Evolutionary conservation across 2,113 vertebrate species (phyloP).

Genomic region (Glaucomys volans): DNA sequence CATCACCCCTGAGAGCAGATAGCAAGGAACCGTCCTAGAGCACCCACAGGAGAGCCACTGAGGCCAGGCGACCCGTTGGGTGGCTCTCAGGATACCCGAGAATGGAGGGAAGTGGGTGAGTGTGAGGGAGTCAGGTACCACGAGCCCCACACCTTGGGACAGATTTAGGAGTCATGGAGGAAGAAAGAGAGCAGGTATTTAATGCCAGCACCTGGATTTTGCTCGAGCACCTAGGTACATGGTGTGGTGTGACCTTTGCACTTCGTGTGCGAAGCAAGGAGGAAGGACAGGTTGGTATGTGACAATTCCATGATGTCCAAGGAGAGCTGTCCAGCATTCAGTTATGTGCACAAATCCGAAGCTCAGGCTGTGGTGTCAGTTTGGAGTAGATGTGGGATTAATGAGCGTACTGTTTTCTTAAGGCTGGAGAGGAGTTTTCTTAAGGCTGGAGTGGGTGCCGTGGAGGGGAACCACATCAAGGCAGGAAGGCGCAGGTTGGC

Average conservation of each 20-base stretch:
- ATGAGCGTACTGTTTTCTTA: neutral
- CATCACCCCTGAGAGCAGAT: neutral
- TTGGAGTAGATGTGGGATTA: neutral
- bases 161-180: neutral
- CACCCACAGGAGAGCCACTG: neutral
- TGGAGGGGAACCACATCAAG: neutral
- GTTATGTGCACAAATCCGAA: neutral
- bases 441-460: no score
- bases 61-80: rapidly evolving
- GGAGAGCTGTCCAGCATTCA: neutral
- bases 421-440: no score
- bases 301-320: neutral
- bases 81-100: neutral
- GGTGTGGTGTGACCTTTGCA: neutral
- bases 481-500: no score
- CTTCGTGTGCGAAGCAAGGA: neutral
- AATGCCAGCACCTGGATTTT: neutral
- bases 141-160: neutral
- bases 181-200: neutral
- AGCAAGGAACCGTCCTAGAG: neutral
- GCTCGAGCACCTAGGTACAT: neutral
- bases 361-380: neutral
- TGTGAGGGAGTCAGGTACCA: neutral
- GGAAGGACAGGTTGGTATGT: neutral
- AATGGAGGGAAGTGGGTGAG: neutral